phyloP scores from a whole-genome alignment of 2,888 invertebrate genomes.

The Troides oblongomaculatus region DNA sequence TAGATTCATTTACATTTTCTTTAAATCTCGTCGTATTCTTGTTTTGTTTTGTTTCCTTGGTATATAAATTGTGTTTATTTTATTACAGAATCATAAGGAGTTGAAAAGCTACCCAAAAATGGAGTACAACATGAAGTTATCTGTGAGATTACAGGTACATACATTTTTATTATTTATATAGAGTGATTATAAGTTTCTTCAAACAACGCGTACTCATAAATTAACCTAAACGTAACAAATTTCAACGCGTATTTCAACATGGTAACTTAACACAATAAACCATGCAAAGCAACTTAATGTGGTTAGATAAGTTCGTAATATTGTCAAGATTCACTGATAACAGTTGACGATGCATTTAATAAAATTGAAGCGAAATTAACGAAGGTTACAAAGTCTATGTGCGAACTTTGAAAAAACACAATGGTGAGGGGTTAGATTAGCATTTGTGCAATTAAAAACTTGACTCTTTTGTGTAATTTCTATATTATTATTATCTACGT shows the following conservation, averaged over 20 bases:
- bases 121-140: conserved; percentile 50
- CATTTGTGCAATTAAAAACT: conserved; percentile 47
- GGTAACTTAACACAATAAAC: conserved; percentile 42
- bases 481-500: conserved; percentile 8
- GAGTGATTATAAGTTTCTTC: conserved; percentile 28
- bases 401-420: conserved; percentile 58
- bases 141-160: conserved; percentile 63
- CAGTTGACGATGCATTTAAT: conserved; percentile 40
- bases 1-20: no score
- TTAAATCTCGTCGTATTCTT: no score
- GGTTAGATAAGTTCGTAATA: conserved; percentile 54
- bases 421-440: conserved; percentile 49
- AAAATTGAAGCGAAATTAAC: conserved; percentile 46
- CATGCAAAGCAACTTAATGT: conserved; percentile 40
- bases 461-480: conserved; percentile 23
- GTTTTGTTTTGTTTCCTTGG: no score
- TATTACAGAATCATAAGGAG: conserved; percentile 56
- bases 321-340: conserved; percentile 61
- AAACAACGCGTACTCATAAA: conserved; percentile 21
- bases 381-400: conserved; percentile 57
- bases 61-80: conserved; percentile 30
- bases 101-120: conserved; percentile 51
- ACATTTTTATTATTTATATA: conserved; percentile 5
- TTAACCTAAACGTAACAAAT: conserved; percentile 26
- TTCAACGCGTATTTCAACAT: conserved; percentile 37